These are phyloP conservation scores for Aleiodes leptofemur DNA, from an alignment of 2,888 invertebrate species.

Conservation along the genomic window DNA sequence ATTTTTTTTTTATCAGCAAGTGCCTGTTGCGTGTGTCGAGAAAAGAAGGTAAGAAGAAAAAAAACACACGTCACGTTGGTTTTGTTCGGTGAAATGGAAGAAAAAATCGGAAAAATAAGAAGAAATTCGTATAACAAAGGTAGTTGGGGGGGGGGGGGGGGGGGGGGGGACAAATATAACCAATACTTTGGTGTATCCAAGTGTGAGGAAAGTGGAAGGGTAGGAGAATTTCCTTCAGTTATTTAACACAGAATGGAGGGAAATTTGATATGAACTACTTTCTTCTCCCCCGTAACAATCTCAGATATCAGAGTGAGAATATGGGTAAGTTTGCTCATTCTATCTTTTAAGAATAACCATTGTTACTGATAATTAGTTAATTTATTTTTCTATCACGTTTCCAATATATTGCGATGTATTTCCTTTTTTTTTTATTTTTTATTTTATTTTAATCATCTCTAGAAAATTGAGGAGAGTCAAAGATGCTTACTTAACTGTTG, in stretches of 20 bases:
- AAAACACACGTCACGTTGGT: not conserved
- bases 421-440: too few relatives aligned
- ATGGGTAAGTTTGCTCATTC: not conserved
- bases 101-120: not conserved
- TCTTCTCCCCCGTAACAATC: not conserved
- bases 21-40: not conserved
- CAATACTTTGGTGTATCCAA: not conserved
- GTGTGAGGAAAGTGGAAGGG: not conserved
- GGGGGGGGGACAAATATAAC: too few relatives aligned
- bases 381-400: not conserved
- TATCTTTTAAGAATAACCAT: not conserved
- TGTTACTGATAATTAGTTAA: not conserved
- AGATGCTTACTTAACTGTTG: too few relatives aligned
- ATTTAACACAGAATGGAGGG: not conserved
- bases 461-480: too few relatives aligned
- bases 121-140: not conserved
- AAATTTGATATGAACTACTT: constrained; percentile 15
- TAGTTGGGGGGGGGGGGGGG: too few relatives aligned
- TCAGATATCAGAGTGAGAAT: constrained; percentile 15
- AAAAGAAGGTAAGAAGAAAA: not conserved
- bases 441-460: too few relatives aligned
- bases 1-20: not conserved
- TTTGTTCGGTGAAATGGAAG: not conserved
- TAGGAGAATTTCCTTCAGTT: not conserved
- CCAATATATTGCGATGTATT: too few relatives aligned